Evolutionary conservation across 2,797 vertebrate species (phyloP).

Genomic region (Acanthiza pusilla): DNA sequence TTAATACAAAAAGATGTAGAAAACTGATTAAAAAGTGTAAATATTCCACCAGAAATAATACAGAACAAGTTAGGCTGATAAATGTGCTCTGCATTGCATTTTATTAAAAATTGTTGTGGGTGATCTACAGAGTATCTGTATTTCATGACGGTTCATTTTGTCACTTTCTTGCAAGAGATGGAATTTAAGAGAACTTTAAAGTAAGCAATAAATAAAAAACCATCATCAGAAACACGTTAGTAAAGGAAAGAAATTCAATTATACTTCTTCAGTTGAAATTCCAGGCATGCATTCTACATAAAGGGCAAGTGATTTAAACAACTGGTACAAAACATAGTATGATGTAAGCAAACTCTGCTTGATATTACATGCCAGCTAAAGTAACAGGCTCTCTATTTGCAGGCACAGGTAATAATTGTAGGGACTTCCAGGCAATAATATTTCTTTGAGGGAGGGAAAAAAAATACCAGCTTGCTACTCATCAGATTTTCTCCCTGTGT

Average conservation of each 20-base stretch:
- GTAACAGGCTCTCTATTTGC: neutral
- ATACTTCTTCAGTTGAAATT: neutral
- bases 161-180: neutral
- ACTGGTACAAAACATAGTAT: neutral
- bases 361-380: neutral
- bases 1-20: neutral
- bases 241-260: neutral
- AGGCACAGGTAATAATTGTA: neutral
- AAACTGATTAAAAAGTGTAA: neutral
- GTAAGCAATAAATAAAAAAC: neutral
- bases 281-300: neutral
- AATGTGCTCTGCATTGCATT: neutral
- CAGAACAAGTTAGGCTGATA: neutral
- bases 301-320: neutral
- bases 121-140: neutral
- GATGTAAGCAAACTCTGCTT: neutral
- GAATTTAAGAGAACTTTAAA: neutral
- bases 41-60: neutral
- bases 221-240: neutral
- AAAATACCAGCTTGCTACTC: neutral
- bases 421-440: neutral
- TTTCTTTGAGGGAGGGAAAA: neutral
- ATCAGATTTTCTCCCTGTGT: neutral
- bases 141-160: neutral
- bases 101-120: neutral